A percentile compares a stretch with the other conserved stretches of the same genome.
phyloP scores from a whole-genome alignment of 2,113 vertebrate genomes.

The Acrocephalus arundinaceus region DNA sequence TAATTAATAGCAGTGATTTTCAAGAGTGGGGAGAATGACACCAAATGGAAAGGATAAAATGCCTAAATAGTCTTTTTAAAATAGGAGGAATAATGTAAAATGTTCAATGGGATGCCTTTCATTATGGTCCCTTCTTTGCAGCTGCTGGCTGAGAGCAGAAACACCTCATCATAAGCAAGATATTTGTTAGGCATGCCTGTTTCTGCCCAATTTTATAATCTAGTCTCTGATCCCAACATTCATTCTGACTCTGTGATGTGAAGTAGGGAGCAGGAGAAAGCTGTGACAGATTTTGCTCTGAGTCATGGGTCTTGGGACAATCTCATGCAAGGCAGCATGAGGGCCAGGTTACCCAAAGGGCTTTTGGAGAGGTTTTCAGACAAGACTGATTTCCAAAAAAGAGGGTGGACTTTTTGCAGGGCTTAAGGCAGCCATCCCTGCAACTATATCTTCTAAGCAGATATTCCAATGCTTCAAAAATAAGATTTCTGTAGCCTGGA shows the following conservation, averaged over 20 bases:
- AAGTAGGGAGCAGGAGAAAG: background rate
- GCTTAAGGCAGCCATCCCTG: background rate
- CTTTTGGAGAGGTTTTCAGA: background rate
- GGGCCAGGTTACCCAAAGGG: background rate
- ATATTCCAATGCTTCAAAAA: background rate
- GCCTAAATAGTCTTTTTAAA: background rate
- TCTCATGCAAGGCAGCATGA: background rate
- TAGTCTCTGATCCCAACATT: background rate
- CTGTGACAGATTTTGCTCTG: background rate
- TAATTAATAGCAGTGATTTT: background rate
- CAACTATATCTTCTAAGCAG: background rate
- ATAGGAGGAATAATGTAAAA: background rate
- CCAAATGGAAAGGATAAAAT: background rate
- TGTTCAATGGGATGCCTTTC: background rate
- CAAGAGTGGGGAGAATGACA: background rate
- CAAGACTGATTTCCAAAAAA: background rate
- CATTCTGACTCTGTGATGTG: background rate
- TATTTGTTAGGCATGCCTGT: background rate
- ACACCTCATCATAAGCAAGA: background rate
- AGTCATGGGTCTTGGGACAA: background rate
- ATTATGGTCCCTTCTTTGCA: background rate
- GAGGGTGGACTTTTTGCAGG: background rate
- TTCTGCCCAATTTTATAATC: background rate
- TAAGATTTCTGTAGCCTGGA: background rate
- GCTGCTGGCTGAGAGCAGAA: background rate